These are phyloP conservation scores for Mycalesis mineus DNA, from an alignment of 2,888 invertebrate genomes.

Conservation along the genomic window DNA sequence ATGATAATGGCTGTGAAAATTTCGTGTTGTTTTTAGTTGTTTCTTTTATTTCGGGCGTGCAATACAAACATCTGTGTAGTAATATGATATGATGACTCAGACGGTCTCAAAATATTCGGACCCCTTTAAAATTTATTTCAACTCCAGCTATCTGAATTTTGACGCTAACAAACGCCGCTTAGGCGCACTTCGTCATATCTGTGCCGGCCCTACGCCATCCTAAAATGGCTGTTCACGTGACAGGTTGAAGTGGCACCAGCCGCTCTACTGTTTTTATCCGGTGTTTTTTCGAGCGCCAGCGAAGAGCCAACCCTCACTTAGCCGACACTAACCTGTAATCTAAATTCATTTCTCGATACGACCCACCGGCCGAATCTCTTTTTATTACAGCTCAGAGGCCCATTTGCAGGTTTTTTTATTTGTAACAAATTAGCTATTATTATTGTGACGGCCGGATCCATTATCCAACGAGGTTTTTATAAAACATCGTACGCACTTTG, in stretches of 20 bases:
- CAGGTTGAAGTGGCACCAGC: slow-evolving; percentile 40
- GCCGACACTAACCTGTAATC: slow-evolving; percentile 77
- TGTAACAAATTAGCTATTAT: slow-evolving; percentile 74
- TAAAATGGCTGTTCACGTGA: slow-evolving; percentile 51
- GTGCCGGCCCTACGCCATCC: slow-evolving; percentile 39
- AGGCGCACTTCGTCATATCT: too few species aligned
- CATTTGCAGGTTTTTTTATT: slow-evolving; percentile 75
- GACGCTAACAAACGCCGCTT: too few species aligned
- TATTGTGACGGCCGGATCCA: slow-evolving; percentile 65
- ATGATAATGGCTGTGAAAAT: too few species aligned
- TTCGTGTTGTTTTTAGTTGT: too few species aligned
- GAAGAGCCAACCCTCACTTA: slow-evolving; percentile 73
- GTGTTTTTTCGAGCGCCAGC: slow-evolving; percentile 65
- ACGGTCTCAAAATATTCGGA: too few species aligned
- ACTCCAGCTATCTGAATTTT: too few species aligned
- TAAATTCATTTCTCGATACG: slow-evolving; percentile 78
- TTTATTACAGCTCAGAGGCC: slow-evolving; percentile 74
- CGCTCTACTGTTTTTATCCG: slow-evolving; percentile 46
- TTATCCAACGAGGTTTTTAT: slow-evolving; percentile 50
- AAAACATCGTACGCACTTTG: slow-evolving; percentile 9
- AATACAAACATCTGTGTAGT: too few species aligned
- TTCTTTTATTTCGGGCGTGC: too few species aligned
- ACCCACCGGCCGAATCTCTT: slow-evolving; percentile 73
- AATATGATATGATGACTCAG: too few species aligned
- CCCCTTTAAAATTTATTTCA: too few species aligned